A percentile compares a stretch with the other conserved stretches of the same genome.
Conservation (phyloP, 2,888 invertebrate genomes). For the Cataglyphis livida region DNA sequence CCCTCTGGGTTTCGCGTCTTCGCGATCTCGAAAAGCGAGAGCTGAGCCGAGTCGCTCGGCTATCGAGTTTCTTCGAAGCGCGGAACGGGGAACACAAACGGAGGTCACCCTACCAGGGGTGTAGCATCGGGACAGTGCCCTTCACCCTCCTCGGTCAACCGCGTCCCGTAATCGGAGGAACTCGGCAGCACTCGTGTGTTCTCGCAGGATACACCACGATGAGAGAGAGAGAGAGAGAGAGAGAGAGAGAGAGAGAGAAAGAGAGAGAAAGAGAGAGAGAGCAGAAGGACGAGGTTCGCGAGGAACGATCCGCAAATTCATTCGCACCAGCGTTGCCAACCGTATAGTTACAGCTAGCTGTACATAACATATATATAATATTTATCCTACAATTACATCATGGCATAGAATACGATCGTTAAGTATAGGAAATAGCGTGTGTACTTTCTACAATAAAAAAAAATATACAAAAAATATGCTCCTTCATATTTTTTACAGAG, state of each 20-base stretch:
- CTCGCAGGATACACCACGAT: constrained; percentile 57
- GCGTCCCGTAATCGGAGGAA: constrained; percentile 66
- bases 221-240: constrained; percentile 44
- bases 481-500: not conserved
- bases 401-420: not conserved
- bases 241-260: not conserved
- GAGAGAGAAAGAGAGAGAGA: constrained; percentile 38
- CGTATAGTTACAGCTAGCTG: constrained; percentile 3
- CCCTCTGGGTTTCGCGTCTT: constrained; percentile 15
- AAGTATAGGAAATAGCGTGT: not conserved
- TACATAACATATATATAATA: not conserved
- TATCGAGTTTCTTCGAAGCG: constrained; percentile 62
- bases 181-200: constrained; percentile 66
- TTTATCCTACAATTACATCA: constrained; percentile 41
- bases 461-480: not conserved
- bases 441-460: not conserved
- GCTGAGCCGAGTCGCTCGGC: constrained; percentile 34
- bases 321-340: constrained; percentile 50
- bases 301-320: constrained; percentile 53
- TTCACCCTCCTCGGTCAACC: constrained; percentile 62
- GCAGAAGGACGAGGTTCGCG: constrained; percentile 47
- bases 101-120: constrained; percentile 65
- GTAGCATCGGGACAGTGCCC: constrained; percentile 62
- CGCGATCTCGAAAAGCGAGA: constrained; percentile 43
- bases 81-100: constrained; percentile 61